Percentiles rank a stretch among this genome's conserved stretches.
Conservation (phyloP, 2,797 vertebrate species). For the Hoplostethus mediterraneus region DNA sequence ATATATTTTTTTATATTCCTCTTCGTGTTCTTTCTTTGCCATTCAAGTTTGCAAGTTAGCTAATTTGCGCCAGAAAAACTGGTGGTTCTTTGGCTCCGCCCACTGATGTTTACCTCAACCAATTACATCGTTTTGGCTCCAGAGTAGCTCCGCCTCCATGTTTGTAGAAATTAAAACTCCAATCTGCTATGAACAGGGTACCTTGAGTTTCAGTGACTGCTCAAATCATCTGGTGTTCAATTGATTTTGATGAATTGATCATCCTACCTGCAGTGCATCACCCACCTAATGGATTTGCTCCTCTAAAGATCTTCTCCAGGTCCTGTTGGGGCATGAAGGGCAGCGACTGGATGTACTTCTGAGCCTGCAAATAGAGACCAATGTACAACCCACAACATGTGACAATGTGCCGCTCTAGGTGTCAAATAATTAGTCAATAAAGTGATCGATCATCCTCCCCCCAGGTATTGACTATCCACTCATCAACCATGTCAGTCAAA, state of each 20-base stretch:
- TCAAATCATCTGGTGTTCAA: slow-evolving; percentile 13
- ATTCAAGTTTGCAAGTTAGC: too few species aligned
- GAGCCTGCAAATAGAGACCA: slow-evolving; percentile 86
- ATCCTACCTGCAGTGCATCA: slow-evolving; percentile 31
- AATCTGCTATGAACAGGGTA: slow-evolving; percentile 7
- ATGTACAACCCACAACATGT: slow-evolving; percentile 13
- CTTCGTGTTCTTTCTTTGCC: too few species aligned
- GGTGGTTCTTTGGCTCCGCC: too few species aligned
- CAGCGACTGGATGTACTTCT: slow-evolving; percentile 98
- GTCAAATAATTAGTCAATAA: slow-evolving; percentile 6
- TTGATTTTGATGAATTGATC: slow-evolving; percentile 25
- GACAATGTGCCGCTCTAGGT: slow-evolving; percentile 13
- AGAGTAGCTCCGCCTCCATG: too few species aligned
- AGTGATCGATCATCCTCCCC: slow-evolving; percentile 37
- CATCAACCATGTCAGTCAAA: slow-evolving; percentile 22
- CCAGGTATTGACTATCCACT: slow-evolving; percentile 39
- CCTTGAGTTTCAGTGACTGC: slow-evolving; percentile 15
- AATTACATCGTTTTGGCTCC: too few species aligned
- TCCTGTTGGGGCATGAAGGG: slow-evolving; percentile 98
- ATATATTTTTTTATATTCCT: too few species aligned
- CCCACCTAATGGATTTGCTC: slow-evolving; percentile 94
- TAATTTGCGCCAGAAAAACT: too few species aligned
- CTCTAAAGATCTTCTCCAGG: slow-evolving; percentile 93
- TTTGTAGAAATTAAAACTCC: slow-evolving; percentile 10
- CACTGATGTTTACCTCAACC: too few species aligned